Evolutionary conservation across 2,113 vertebrate genomes (phyloP).

Genomic region (Grallaria varia): DNA sequence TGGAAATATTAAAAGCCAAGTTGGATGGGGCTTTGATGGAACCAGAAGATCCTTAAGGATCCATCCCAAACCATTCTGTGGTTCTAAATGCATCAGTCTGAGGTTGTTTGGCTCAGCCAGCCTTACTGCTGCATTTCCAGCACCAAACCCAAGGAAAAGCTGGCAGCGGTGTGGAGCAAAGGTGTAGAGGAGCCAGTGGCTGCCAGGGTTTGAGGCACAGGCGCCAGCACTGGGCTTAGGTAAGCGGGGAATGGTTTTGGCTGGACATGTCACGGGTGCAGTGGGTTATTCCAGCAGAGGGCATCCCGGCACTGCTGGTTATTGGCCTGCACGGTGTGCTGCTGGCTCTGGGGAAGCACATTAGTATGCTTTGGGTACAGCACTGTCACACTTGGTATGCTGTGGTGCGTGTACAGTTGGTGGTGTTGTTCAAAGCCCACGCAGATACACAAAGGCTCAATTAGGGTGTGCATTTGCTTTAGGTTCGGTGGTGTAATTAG

Average conservation of each 20-base stretch:
- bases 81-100: background rate
- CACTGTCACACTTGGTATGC: background rate
- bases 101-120: background rate
- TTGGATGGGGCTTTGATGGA: background rate
- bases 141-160: background rate
- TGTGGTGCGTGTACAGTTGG: background rate
- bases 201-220: background rate
- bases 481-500: background rate
- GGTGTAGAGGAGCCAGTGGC: background rate
- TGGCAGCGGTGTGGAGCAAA: background rate
- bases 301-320: background rate
- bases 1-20: background rate
- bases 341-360: background rate
- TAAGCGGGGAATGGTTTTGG: background rate
- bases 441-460: background rate
- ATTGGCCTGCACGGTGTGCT: fast-evolving
- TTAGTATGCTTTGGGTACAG: background rate
- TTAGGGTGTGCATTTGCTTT: background rate
- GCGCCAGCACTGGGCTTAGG: background rate
- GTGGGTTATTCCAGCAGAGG: constrained; percentile 51
- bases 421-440: background rate
- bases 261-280: fast-evolving
- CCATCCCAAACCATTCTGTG: background rate
- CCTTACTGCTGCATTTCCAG: background rate
- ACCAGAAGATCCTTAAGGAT: background rate